Evolutionary conservation across 2,888 invertebrate species (phyloP).

Genomic region (Pollenia labialis): DNA sequence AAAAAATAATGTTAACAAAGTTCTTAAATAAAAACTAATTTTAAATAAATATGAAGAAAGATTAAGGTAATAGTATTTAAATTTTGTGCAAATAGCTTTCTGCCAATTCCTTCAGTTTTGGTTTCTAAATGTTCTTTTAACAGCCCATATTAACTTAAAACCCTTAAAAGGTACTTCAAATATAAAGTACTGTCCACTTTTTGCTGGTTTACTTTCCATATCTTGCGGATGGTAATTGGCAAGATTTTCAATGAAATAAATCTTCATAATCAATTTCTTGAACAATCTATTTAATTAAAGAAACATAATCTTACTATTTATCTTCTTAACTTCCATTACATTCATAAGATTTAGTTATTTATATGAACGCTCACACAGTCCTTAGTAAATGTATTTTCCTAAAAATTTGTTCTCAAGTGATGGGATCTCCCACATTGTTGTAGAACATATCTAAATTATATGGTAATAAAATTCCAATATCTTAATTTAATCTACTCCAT

Average conservation of each 20-base stretch:
- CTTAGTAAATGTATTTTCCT: background rate
- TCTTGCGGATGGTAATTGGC: background rate
- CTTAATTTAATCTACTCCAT: conserved; percentile 48
- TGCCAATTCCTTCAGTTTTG: too few species aligned
- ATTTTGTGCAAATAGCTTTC: too few species aligned
- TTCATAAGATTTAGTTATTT: background rate
- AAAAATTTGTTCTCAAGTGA: background rate
- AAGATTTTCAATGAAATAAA: background rate
- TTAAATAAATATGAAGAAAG: too few species aligned
- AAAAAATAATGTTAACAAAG: too few species aligned
- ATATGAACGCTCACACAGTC: background rate
- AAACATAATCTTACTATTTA: background rate
- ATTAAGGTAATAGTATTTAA: too few species aligned
- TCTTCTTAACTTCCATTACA: conserved; percentile 3
- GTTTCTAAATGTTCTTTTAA: too few species aligned
- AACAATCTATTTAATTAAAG: background rate
- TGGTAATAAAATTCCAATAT: conserved; percentile 37
- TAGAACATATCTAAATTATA: conserved; percentile 9
- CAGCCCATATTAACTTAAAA: too few species aligned
- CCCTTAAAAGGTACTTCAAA: too few species aligned
- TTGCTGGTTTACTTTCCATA: background rate
- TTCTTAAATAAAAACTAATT: too few species aligned
- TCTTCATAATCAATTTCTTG: background rate
- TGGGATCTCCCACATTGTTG: background rate
- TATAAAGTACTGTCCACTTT: too few species aligned